Conservation (phyloP, 1,140 invertebrate genomes). For the Drosophila rufa region DNA sequence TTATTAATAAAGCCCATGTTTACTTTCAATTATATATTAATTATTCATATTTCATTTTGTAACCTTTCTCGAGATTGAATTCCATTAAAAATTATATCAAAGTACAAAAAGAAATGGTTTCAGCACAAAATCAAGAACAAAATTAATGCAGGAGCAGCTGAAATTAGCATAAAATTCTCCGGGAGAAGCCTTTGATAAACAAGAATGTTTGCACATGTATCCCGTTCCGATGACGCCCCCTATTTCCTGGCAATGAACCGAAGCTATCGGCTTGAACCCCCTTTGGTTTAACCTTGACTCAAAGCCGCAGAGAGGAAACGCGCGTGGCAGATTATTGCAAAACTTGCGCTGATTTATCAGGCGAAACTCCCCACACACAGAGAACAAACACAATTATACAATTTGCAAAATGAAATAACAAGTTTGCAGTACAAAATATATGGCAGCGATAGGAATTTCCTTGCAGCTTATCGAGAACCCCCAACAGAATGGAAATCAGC, state of each 20-base stretch:
- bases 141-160: conserved; percentile 24
- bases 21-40: neutral
- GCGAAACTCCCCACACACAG: conserved; percentile 17
- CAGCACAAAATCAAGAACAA: conserved; percentile 22
- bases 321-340: conserved; percentile 44
- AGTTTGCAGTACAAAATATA: conserved; percentile 17
- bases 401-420: conserved; percentile 28
- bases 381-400: conserved; percentile 25
- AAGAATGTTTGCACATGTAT: conserved; percentile 23
- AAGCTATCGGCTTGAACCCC: conserved; percentile 21
- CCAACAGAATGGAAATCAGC: conserved; percentile 1
- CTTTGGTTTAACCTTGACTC: conserved; percentile 22
- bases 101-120: conserved; percentile 19
- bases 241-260: conserved; percentile 28
- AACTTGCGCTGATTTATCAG: conserved; percentile 36
- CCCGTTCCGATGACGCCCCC: conserved; percentile 1
- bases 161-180: conserved; percentile 37
- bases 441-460: conserved; percentile 13
- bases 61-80: conserved; percentile 7
- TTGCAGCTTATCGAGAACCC: conserved; percentile 12
- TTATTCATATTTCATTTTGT: conserved; percentile 13
- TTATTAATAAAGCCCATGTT: neutral
- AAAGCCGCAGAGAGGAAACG: conserved; percentile 17
- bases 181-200: conserved; percentile 22
- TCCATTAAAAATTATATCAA: conserved; percentile 34